Evolutionary conservation across 2,113 vertebrate species (phyloP), one percentile per base, ranked within the genome.

Genomic region (Shinisaurus crocodilurus): DNA sequence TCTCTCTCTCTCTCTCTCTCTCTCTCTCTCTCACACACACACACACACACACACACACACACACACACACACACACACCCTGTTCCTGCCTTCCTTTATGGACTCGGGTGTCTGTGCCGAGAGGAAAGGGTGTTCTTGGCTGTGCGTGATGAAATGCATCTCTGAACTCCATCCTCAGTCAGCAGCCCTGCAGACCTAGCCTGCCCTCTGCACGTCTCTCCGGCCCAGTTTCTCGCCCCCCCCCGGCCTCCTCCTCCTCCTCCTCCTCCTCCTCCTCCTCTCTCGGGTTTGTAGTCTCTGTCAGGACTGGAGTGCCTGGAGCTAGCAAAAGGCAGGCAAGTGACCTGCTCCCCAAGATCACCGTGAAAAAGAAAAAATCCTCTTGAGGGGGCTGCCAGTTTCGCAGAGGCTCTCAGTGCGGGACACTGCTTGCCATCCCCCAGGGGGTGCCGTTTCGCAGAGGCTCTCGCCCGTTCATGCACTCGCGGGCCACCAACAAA

Each of bases 231-330:
- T 15, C 25, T 10, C 3, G 37, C 25, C 63, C 63, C 20, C 8
- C 48, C 32, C 2, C 29, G 1, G 54, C 54, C 54, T 54, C 54
- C 32, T n/a, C n/a, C n/a, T n/a, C n/a, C 65, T 54, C 54, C 12
- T 65, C 13, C 6, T 63, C 74, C 70, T 32, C 40, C 34, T 25
- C 20, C 27, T 34, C 40, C 48, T 45, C 16, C 75, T 29, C 4
- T 18, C 48, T 60, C 4, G 5, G 23, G 40, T 50, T 40, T 0
- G 76, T 25, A 0, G 7, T 60, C 1, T 0, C 3, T 37, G 82
- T 70, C 23, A 48, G 54, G 37, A 60, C 25, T 12, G 23, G 29
- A 23, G 13, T 32, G 29, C 25, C 82, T 8, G 40, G 13, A 48
- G 29, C 65, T 6, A 15, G 29, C 9, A 50, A 40, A 27, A 70